Base-by-base conservation (phyloP, 1,140 invertebrate genomes). In the Onthophagus taurus region DNA sequence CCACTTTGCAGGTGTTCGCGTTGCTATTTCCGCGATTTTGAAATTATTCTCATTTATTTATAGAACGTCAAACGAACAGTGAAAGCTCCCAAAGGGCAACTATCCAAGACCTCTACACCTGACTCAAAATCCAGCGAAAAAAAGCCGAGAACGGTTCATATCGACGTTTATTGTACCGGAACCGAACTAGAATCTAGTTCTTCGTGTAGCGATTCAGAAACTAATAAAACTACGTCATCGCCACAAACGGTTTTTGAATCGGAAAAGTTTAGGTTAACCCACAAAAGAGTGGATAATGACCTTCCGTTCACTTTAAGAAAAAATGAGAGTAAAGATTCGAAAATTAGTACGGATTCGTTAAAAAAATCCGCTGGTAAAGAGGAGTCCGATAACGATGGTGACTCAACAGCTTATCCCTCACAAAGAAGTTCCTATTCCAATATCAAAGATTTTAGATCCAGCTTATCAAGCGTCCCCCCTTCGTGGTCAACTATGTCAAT, bases 151-250 rank as follows among this genome's bases (percentile, higher is more conserved):
- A 84, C 81, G 1, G 80, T 84, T 11, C 81, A 84, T 52, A 84
- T 84, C 26, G 81, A 85, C 61, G 82, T 84, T 3, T 84, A 84
- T 50, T 84, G 82, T 54, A 83, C 80, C 0, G 80, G 77, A 2
- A 79, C 80, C 2, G 81, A 82, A 48, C 67, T 70, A n/a, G 76
- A 77, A 26, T 66, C 64, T 6, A 59, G 53, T 14, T 53, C 58
- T 11, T 50, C 57, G 18, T 59, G 59, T 0, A 61, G 48, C 9
- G 60, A 64, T 4, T 61, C 69, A n/a, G 57, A 55, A 2, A 67
- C 69, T 20, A 70, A 63, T 8, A 57, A 63, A 4, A 53, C 55
- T 3, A 64, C 63, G 19, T 71, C 74, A 1, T 73, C 76, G 0
- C 74, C 76, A 1, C 74, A 75, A 57, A 81, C 80, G 0, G 76